phyloP scores from a whole-genome alignment of 1,140 invertebrate species.

The Nasonia vitripennis region DNA sequence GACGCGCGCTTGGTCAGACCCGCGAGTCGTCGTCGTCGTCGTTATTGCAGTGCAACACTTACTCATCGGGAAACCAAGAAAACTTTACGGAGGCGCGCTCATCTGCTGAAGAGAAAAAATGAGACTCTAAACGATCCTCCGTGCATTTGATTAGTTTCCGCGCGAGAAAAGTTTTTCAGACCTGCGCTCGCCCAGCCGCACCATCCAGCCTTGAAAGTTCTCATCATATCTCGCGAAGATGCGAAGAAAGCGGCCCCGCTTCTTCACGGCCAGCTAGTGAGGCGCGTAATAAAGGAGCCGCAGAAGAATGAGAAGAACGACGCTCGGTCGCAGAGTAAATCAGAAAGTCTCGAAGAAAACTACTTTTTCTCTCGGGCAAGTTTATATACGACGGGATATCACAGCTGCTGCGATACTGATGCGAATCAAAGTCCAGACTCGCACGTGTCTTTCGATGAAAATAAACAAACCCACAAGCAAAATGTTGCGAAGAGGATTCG shows the following conservation, averaged over 20 bases:
- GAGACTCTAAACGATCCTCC: neutral
- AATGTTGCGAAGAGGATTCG: neutral
- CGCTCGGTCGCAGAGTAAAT: neutral
- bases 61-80: too few species aligned
- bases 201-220: neutral
- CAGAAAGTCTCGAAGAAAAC: neutral
- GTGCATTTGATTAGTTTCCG: neutral
- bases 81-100: too few species aligned
- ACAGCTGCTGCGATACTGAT: too few species aligned
- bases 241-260: neutral
- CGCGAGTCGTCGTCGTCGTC: too few species aligned
- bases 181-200: neutral
- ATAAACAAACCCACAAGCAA: neutral
- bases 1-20: neutral
- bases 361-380: neutral
- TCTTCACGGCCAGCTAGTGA: neutral
- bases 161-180: neutral
- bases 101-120: neutral
- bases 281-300: neutral
- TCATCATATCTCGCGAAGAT: slow-evolving; percentile 15
- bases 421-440: too few species aligned
- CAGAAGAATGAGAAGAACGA: neutral
- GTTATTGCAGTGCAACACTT: too few species aligned
- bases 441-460: neutral
- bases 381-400: neutral